A percentile compares a stretch with the other conserved stretches of the same genome.
phyloP scores from a whole-genome alignment of 2,888 invertebrate genomes.

The Drosophila antonietae region DNA sequence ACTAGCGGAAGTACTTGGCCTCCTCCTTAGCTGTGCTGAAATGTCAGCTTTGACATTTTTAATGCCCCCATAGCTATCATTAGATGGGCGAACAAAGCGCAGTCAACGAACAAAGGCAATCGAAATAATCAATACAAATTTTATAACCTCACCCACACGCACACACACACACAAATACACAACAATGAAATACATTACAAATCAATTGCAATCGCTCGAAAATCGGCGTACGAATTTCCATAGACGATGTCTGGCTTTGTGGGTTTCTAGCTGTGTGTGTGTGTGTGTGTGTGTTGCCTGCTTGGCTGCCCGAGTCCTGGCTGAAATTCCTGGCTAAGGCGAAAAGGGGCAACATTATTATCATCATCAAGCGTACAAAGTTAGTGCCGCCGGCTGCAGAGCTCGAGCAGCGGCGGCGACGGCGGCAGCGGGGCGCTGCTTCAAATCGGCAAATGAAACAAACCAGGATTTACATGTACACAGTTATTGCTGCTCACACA shows the following conservation, averaged over 20 bases:
- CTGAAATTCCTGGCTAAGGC: conserved; percentile 36
- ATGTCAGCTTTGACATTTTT: conserved; percentile 72
- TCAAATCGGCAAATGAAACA: conserved; percentile 80
- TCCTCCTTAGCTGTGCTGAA: conserved; percentile 29
- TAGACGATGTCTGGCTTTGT: conserved; percentile 73
- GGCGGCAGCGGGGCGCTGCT: conserved; percentile 38
- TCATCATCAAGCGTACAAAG: conserved; percentile 78
- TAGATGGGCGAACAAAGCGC: conserved; percentile 76
- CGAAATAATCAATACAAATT: conserved; percentile 80
- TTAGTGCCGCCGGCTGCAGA: conserved; percentile 73
- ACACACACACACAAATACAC: conserved; percentile 36
- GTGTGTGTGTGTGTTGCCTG: background rate
- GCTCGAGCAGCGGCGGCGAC: conserved; percentile 8
- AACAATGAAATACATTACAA: conserved; percentile 80
- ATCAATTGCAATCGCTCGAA: conserved; percentile 81
- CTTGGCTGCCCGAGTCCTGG: conserved; percentile 10
- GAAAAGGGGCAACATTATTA: conserved; percentile 76
- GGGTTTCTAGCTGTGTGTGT: conserved; percentile 39
- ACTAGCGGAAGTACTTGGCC: conserved; percentile 26
- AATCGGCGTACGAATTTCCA: conserved; percentile 79
- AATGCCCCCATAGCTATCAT: conserved; percentile 79
- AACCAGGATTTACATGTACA: conserved; percentile 80
- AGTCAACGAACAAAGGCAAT: conserved; percentile 75
- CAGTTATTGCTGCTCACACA: conserved; percentile 73
- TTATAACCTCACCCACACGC: conserved; percentile 59